Percentiles rank a stretch among this genome's conserved stretches.
These are phyloP conservation scores for Linurgus olivaceus DNA, from an alignment of 2,797 vertebrate genomes.

Conservation along the genomic window DNA sequence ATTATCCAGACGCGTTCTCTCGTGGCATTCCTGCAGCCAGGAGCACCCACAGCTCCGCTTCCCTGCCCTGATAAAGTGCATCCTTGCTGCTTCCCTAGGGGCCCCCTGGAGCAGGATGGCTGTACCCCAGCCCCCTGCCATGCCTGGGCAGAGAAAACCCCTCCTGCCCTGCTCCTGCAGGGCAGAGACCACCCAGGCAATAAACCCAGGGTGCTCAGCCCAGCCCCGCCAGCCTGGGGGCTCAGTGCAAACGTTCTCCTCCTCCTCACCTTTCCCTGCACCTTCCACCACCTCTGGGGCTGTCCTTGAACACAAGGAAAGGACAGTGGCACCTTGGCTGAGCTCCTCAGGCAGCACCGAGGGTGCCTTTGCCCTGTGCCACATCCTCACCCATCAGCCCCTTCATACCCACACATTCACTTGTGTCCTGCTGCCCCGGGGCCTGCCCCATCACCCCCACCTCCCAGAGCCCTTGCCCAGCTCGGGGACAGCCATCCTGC, in stretches of 20 bases:
- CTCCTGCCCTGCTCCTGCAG: neutral
- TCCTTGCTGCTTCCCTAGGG: neutral
- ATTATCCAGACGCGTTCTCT: neutral
- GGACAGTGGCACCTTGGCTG: neutral
- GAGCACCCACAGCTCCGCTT: rapidly evolving
- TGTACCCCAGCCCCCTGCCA: neutral
- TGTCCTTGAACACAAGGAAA: neutral
- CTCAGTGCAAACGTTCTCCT: neutral
- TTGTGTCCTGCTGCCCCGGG: neutral
- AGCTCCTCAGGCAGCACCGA: neutral
- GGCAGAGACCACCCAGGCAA: neutral
- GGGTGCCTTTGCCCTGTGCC: neutral
- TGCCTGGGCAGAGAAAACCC: neutral
- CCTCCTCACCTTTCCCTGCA: neutral
- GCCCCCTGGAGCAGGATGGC: neutral
- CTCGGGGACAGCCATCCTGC: neutral
- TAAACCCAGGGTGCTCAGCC: rapidly evolving
- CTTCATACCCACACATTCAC: neutral
- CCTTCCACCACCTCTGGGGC: neutral
- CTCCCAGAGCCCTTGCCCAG: neutral
- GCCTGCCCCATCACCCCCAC: neutral
- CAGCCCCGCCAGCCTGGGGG: neutral
- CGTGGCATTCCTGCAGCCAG: neutral
- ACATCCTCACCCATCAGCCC: neutral
- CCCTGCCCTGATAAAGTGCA: constrained; percentile 28